Evolutionary conservation across 2,888 invertebrate species (phyloP), one percentile per base, ranked within the genome.

Genomic region (Platycheirus albimanus): DNA sequence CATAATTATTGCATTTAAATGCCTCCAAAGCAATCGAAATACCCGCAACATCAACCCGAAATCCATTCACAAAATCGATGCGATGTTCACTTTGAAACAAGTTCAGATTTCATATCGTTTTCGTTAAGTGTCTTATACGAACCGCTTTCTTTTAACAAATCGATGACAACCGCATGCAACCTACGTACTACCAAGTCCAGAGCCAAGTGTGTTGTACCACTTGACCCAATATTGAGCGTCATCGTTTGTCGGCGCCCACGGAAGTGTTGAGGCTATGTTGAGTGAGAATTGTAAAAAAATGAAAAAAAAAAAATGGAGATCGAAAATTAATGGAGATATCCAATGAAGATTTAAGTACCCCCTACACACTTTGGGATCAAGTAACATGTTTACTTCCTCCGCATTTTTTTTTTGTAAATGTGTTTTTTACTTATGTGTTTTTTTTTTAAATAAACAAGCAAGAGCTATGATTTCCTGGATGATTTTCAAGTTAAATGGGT

Each of bases 121-220:
- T 67, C 13, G n/a, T 63, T 69, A 47, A 69, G 24, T 17, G 17
- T 43, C 58, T 63, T 28, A n/a, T n/a, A 54, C 54, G 28, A 54
- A 33, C 54, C 49, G 13, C 49, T 79, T 79, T 74, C 63, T 49
- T 69, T 33, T 33, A 69, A 63, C 79, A 47, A 74, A 74, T 63
- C 54, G 54, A 69, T 74, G 63, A 79, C 38, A 63, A 56, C 61
- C 17, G 3, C 58, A 15, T 61, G 28, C 56, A 49, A 54, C 41
- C 58, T 38, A 45, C 72, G 45, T 58, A 28, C 47, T 19, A 10
- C 6, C 19, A 49, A n/a, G 28, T 28, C 41, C 45, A 11, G 45
- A 11, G 19, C 54, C 5, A 15, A 51, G 30, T 54, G 66, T 58
- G 66, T 63, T 45, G 13, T 33, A 30, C 75, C 69, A 51, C 75